phyloP scores from a whole-genome alignment of 1,140 invertebrate species.

The Drosophila arizonae region DNA sequence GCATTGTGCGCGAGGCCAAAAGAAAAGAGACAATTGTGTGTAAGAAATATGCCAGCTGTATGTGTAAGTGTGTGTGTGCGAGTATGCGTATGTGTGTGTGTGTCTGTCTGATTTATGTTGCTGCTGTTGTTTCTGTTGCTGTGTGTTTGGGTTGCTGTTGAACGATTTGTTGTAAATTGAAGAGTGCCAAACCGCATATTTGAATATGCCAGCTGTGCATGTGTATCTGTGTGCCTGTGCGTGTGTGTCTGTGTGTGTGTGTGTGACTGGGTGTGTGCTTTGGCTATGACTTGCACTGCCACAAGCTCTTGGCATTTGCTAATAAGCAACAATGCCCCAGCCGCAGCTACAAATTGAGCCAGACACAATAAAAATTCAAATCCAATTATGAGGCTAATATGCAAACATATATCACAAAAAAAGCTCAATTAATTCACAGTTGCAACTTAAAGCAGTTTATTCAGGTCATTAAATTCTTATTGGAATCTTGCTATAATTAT shows the following conservation, averaged over 20 bases:
- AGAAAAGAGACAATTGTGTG: slow-evolving; percentile 80
- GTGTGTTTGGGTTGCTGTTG: slow-evolving; percentile 22
- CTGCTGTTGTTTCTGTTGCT: slow-evolving; percentile 17
- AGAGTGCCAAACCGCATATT: slow-evolving; percentile 79
- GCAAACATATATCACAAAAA: not conserved
- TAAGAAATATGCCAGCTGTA: slow-evolving; percentile 72
- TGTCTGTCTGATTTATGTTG: slow-evolving; percentile 63
- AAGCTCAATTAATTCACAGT: not conserved
- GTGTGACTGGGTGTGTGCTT: slow-evolving; percentile 3
- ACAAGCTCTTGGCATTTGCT: slow-evolving; percentile 32
- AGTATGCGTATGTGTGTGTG: slow-evolving; percentile 15
- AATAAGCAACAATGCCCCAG: slow-evolving; percentile 40
- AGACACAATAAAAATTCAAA: slow-evolving; percentile 1
- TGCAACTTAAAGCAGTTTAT: too few relatives aligned
- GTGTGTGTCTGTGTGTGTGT: slow-evolving; percentile 6
- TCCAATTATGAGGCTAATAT: not conserved
- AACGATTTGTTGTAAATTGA: slow-evolving; percentile 78
- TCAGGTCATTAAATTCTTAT: too few relatives aligned
- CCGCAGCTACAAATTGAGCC: slow-evolving; percentile 24
- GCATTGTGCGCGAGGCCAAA: slow-evolving; percentile 68
- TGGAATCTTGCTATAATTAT: too few relatives aligned
- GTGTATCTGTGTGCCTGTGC: slow-evolving; percentile 5
- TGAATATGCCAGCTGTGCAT: slow-evolving; percentile 60
- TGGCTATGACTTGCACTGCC: slow-evolving; percentile 2
- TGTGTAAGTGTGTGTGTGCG: not conserved